Evolutionary conservation across 2,113 vertebrate genomes (phyloP), one percentile per base, ranked within the genome.

Genomic region (Bujurquina vittata): DNA sequence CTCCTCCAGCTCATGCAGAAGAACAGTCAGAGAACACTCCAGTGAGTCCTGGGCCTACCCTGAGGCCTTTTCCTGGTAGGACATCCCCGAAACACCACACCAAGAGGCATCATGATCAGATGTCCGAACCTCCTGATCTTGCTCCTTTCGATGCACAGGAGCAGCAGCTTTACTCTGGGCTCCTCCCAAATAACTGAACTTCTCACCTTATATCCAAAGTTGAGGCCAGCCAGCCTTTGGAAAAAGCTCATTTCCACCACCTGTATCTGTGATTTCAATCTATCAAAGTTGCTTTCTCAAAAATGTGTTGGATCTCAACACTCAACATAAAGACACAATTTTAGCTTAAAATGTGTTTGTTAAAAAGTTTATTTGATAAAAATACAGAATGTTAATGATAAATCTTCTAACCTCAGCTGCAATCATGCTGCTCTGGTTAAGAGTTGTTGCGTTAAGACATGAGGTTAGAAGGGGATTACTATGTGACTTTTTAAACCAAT

Each of bases 401-500:
- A 63, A 63, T 22, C 20, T 10, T 4, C 12, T 15, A 5, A 46
- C 43, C 43, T 46, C 43, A 46, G 43, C 15, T 15, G 12, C 4
- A 46, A 46, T 46, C 14, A 46, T 15, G 5, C 43, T 46, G 5
- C 12, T 26, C 26, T 10, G 14, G 15, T 15, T 15, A 14, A 46
- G 14, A 15, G 37, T 40, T 40, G 37, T 40, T 40, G 10, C 2
- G 3, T 40, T 40, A 9, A 10, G 37, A 40, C 10, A 40, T 63
- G 33, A 63, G 61, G 37, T 63, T 63, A 0, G 61, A 26, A 26
- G 26, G 26, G 2, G 2, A 3, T 37, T 37, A 37, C 35, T 7
- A 37, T 8, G 5, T 37, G 35, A 37, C n/a, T 20, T 62, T 20
- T 33, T 1, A 62, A 62, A 62, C 10, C 20, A 0, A 14, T 37